These are phyloP conservation scores for Trachelus troglodyta DNA, from an alignment of 2,888 invertebrate species.

Conservation along the genomic window DNA sequence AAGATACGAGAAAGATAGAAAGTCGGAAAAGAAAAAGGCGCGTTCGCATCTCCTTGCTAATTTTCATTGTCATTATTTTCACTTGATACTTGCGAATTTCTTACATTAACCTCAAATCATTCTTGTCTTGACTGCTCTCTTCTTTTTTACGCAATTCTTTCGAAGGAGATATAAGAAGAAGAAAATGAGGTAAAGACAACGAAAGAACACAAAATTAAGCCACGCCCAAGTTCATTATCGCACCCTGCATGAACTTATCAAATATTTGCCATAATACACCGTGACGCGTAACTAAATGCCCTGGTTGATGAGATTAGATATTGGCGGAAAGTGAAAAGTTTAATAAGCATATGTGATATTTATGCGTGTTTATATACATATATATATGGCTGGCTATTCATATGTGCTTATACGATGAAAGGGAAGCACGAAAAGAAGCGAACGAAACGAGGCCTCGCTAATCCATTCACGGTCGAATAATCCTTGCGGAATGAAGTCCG, in stretches of 20 bases:
- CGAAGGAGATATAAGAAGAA: background rate
- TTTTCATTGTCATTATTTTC: too few relatives aligned
- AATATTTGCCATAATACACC: background rate
- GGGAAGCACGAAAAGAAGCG: background rate
- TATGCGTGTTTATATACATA: background rate
- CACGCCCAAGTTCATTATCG: background rate
- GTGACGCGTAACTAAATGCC: background rate
- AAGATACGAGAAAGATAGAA: background rate
- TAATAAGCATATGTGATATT: background rate
- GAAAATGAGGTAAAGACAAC: background rate
- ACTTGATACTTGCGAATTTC: too few relatives aligned
- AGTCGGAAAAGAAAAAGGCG: background rate
- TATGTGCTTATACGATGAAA: background rate
- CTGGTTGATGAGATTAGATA: background rate
- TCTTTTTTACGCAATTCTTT: background rate
- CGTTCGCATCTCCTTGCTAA: background rate
- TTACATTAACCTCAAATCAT: too few relatives aligned
- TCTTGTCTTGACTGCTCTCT: background rate
- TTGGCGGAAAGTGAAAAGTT: background rate
- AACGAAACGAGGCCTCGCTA: background rate
- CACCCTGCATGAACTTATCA: background rate
- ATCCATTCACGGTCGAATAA: background rate
- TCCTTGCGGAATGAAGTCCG: background rate
- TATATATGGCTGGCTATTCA: background rate
- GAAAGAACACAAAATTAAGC: background rate